Evolutionary conservation across 2,888 invertebrate genomes (phyloP).

Genomic region (Bombylius discolor): DNA sequence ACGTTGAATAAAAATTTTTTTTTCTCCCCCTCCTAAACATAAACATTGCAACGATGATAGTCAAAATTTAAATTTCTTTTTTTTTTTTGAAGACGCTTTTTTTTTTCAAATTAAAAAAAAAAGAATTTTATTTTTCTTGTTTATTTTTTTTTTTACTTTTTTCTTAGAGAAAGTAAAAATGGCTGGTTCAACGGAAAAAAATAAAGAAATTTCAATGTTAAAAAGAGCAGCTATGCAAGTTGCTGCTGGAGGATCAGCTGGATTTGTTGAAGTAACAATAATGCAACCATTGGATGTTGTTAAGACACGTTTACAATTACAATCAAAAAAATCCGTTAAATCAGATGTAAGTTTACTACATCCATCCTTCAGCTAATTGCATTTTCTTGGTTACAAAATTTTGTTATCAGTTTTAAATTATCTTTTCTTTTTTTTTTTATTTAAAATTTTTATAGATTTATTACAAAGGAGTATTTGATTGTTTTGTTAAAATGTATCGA

Average conservation of each 20-base stretch:
- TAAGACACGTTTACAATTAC: conserved; percentile 79
- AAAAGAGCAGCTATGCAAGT: conserved; percentile 30
- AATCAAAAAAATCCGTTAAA: conserved; percentile 33
- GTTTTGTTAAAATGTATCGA: conserved; percentile 77
- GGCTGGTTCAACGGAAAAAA: background rate
- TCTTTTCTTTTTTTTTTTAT: background rate
- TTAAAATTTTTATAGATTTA: conserved; percentile 28
- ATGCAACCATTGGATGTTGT: conserved; percentile 94
- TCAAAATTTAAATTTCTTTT: no score
- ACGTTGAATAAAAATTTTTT: no score
- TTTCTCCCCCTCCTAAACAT: no score
- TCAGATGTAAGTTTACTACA: conserved; percentile 22
- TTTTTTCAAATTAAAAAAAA: no score
- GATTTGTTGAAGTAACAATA: conserved; percentile 86
- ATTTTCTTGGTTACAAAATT: no score
- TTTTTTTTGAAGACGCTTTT: no score
- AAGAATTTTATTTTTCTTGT: no score
- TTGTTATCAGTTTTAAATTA: no score
- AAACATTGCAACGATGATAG: no score
- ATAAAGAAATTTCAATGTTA: conserved; percentile 21
- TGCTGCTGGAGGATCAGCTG: conserved; percentile 75
- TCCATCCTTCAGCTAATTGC: no score
- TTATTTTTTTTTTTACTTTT: background rate
- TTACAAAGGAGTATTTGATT: conserved; percentile 72
- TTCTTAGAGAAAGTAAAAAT: background rate